Conservation (phyloP, 2,888 invertebrate genomes). For the Diplazon laetatorius region DNA sequence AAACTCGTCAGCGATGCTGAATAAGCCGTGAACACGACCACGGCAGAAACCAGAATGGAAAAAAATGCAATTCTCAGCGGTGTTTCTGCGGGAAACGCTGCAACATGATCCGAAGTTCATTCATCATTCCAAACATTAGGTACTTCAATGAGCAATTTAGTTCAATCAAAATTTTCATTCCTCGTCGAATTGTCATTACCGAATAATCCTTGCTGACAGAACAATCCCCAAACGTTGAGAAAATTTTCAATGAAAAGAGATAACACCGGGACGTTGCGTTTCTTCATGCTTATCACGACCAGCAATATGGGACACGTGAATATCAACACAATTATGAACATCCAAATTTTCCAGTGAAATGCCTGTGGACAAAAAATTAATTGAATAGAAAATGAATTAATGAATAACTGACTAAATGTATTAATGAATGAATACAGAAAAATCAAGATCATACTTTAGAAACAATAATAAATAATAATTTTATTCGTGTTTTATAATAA, state of each 20-base stretch:
- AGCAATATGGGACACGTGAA: conserved; percentile 56
- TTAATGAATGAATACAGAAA: no score
- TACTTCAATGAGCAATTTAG: no score
- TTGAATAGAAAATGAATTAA: no score
- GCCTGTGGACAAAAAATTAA: no score
- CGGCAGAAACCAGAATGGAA: conserved; percentile 73
- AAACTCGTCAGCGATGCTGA: conserved; percentile 71
- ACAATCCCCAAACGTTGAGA: conserved; percentile 71
- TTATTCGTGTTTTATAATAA: no score
- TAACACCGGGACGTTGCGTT: neutral
- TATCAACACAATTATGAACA: conserved; percentile 33
- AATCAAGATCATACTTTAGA: no score
- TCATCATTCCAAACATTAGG: neutral
- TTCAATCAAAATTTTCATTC: no score
- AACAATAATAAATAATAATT: neutral
- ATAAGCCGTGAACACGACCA: conserved; percentile 72
- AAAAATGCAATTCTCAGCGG: conserved; percentile 72
- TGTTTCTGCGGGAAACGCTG: conserved; percentile 70
- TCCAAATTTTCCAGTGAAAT: no score
- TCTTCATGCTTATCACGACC: conserved; percentile 54
- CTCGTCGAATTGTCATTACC: conserved; percentile 61
- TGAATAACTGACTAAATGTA: no score
- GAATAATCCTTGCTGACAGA: conserved; percentile 74
- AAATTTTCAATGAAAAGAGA: conserved; percentile 63
- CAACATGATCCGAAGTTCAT: conserved; percentile 20